These are phyloP conservation scores for Sphenopsis melanotis DNA, from an alignment of 2,797 vertebrate genomes.

Conservation along the genomic window DNA sequence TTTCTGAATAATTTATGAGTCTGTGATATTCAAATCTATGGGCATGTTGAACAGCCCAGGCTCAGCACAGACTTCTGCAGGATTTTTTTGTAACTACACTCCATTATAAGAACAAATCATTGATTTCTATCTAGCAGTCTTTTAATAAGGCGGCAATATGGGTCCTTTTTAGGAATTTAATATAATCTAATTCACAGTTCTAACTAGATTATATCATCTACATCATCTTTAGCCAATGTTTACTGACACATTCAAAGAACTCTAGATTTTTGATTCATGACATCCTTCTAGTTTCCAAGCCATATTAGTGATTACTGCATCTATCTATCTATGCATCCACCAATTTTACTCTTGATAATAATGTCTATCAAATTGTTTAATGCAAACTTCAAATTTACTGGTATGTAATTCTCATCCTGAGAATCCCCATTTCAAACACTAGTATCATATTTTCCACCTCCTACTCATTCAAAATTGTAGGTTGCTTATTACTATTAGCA, in stretches of 20 bases:
- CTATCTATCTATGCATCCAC: background rate
- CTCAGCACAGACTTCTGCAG: background rate
- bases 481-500: background rate
- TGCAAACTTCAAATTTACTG: background rate
- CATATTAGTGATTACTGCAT: background rate
- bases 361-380: background rate
- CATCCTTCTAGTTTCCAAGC: background rate
- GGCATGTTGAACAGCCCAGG: background rate
- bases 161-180: background rate
- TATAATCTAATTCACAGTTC: background rate
- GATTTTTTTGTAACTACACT: background rate
- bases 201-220: background rate
- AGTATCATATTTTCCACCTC: background rate
- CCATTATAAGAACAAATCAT: background rate
- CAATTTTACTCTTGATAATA: background rate
- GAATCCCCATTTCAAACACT: background rate
- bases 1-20: slow-evolving; percentile 11
- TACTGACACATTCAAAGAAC: background rate
- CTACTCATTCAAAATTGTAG: background rate
- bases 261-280: background rate
- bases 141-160: background rate
- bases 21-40: background rate
- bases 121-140: background rate
- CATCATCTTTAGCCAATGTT: background rate
- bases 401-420: background rate